Percentiles rank a stretch among this genome's conserved stretches.
phyloP scores from a whole-genome alignment of 2,113 vertebrate genomes.

The Plecotus auritus region DNA sequence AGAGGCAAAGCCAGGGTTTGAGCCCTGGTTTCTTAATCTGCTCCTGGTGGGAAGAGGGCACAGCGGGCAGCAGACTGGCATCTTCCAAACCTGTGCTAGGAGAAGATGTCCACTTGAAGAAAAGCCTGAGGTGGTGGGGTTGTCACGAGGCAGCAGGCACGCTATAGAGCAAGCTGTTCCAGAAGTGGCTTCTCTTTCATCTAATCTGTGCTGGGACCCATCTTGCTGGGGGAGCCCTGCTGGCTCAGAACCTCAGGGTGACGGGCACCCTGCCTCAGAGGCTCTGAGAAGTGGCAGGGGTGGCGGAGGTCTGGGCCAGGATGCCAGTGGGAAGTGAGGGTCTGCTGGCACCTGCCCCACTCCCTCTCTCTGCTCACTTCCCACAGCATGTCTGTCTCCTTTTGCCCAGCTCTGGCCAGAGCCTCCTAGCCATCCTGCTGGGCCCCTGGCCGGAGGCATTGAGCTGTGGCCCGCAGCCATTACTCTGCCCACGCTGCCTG shows the following conservation, averaged over 20 bases:
- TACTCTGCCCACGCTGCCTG: background rate
- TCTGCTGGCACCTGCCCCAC: background rate
- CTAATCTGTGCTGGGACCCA: background rate
- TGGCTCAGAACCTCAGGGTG: background rate
- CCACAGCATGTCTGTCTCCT: background rate
- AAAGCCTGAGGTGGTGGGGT: background rate
- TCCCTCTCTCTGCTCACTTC: background rate
- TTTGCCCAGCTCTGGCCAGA: background rate
- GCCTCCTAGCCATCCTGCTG: background rate
- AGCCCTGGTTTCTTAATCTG: background rate
- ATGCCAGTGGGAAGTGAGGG: background rate
- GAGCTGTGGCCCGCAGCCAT: background rate
- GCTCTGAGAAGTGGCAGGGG: background rate
- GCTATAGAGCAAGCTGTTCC: background rate
- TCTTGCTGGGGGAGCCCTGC: background rate
- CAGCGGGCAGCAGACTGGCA: background rate
- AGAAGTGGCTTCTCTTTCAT: background rate
- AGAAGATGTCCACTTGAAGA: background rate
- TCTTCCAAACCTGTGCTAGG: background rate
- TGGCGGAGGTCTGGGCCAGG: background rate
- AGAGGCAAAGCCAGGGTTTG: background rate
- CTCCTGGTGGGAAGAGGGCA: background rate
- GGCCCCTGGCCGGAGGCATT: background rate
- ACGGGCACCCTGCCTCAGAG: background rate
- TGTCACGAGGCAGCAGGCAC: rapidly evolving